Base-by-base conservation (phyloP, 2,797 vertebrate genomes). In the Ceryle rudis region DNA sequence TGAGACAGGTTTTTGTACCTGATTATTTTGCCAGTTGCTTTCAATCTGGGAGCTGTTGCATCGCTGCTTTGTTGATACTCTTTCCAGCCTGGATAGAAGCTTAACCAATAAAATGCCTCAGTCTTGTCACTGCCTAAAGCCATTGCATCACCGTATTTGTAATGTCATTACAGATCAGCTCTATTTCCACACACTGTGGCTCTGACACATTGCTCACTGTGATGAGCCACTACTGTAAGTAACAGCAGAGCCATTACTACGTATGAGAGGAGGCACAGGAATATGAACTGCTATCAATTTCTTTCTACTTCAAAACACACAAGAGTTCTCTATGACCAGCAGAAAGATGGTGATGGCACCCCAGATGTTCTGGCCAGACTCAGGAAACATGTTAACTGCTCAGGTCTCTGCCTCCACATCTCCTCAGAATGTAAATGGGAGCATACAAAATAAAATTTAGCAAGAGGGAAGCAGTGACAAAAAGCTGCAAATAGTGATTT, bases 241-340 rank as follows among this genome's bases (percentile, higher is more conserved):
- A 74, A 71, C 35, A 75, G 54, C 58, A 60, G 44, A 81, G 39
- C 39, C 52, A 28, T 78, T 94, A 61, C 54, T 74, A 29, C 5
- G 1, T 57, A 11, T 35, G n/a, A 28, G 37, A 67, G 70, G 13
- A 90, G 69, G 7, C 9, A 9, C 18, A 47, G 62, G 33, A 72
- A 39, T 49, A 91, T 29, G 61, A 94, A 78, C 51, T 65, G 29
- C 75, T 60, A 62, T 71, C 77, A 62, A 81, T 92, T 84, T 75
- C 33, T 89, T 91, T 60, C 29, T 51, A 17, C 67, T 37, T 81
- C 26, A 72, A 86, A 83, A 83, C 29, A 52, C n/a, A 33, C 41
- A 60, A 52, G 46, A 69, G 13, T 23, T 69, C 16, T 69, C 41
- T 83, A 57, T 81, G 49, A 74, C 14, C 14, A 51, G 52, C 23